A percentile compares a stretch with the other conserved stretches of the same genome.
Conservation (phyloP, 1,140 invertebrate species). For the Drosophila bipectinata region DNA sequence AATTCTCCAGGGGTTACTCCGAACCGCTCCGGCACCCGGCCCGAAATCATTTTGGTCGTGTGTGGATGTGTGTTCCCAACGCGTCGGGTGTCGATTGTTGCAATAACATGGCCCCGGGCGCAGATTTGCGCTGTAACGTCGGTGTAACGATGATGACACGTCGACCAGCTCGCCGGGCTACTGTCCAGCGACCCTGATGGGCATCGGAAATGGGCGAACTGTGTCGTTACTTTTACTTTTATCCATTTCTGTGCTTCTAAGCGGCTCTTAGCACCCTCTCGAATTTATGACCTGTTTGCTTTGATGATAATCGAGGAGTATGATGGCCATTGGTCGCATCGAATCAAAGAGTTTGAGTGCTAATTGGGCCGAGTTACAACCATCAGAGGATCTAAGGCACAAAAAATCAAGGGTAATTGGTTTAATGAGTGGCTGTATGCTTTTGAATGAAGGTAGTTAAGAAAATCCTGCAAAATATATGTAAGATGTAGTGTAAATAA, state of each 20-base stretch:
- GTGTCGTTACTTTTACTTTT: slow-evolving; percentile 64
- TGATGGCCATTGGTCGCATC: background rate
- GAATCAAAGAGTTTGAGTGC: background rate
- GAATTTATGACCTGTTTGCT: slow-evolving; percentile 52
- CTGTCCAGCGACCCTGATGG: slow-evolving; percentile 23
- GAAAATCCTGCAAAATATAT: background rate
- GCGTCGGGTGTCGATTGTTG: slow-evolving; percentile 76
- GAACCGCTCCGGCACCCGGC: slow-evolving; percentile 1
- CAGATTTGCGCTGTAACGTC: slow-evolving; percentile 73
- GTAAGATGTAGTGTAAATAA: no score
- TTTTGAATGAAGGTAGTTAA: background rate
- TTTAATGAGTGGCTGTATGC: background rate
- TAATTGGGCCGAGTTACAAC: background rate
- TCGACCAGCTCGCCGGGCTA: slow-evolving; percentile 21
- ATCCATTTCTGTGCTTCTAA: slow-evolving; percentile 38
- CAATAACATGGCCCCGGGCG: slow-evolving; percentile 75
- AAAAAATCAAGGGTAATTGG: background rate
- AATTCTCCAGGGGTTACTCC: slow-evolving; percentile 61
- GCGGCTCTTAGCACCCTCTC: slow-evolving; percentile 66
- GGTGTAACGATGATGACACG: slow-evolving; percentile 27
- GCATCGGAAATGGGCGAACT: slow-evolving; percentile 35
- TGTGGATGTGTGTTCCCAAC: slow-evolving; percentile 41
- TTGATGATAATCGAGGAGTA: background rate
- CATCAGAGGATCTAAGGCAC: background rate
- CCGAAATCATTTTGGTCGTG: slow-evolving; percentile 1